Evolutionary conservation across 1,140 invertebrate species (phyloP).

Genomic region (Sipha flava): DNA sequence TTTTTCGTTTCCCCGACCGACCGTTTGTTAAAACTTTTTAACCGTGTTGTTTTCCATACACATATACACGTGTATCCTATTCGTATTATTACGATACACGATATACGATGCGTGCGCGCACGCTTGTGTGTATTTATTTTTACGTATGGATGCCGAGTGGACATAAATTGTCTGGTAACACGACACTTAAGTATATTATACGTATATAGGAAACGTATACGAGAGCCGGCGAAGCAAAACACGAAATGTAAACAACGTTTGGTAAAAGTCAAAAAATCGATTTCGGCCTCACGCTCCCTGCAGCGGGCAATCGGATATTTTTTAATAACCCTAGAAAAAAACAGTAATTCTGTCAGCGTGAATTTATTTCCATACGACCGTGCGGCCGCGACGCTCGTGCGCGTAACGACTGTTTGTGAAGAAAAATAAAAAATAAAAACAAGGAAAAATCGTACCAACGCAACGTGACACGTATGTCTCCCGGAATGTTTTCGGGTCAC

Average conservation of each 20-base stretch:
- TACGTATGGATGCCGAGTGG: background rate
- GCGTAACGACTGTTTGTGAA: too few species aligned
- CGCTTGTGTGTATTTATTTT: too few species aligned
- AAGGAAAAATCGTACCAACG: too few species aligned
- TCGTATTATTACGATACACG: too few species aligned
- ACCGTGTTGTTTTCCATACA: too few species aligned
- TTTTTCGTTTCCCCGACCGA: too few species aligned
- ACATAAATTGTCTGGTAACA: conserved; percentile 19
- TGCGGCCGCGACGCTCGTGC: background rate
- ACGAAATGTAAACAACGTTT: background rate
- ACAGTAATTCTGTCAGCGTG: background rate
- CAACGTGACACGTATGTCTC: too few species aligned
- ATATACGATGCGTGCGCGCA: too few species aligned
- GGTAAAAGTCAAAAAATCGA: background rate
- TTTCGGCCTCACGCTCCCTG: background rate
- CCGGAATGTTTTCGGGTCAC: too few species aligned
- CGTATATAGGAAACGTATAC: background rate
- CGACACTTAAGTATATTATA: background rate
- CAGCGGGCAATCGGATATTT: background rate
- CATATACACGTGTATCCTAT: too few species aligned
- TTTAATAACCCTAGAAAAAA: conserved; percentile 15
- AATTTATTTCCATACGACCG: background rate
- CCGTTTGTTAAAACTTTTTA: too few species aligned
- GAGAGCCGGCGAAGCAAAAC: background rate
- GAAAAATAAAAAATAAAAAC: too few species aligned